Conservation (phyloP, 2,888 invertebrate genomes). For the Polia nebulosa region DNA sequence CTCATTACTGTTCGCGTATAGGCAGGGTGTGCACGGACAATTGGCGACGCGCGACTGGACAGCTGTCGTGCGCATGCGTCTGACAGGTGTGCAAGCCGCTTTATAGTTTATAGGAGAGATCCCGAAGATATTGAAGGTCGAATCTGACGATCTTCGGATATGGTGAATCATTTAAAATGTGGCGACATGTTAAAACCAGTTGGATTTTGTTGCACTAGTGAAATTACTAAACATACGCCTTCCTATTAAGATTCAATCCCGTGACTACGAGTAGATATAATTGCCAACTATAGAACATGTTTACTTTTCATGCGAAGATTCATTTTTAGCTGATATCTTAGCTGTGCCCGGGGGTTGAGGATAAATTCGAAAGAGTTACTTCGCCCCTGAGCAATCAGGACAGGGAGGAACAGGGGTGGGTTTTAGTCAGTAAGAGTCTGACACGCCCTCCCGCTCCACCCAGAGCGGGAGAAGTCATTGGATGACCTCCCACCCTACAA, state of each 20-base stretch:
- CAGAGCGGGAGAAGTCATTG: too few species aligned
- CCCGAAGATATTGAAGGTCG: slow-evolving; percentile 21
- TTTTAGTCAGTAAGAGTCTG: too few species aligned
- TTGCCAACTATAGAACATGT: background rate
- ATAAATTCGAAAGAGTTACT: too few species aligned
- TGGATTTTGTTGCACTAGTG: background rate
- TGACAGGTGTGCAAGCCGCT: slow-evolving; percentile 69
- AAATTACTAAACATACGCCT: background rate
- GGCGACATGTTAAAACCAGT: background rate
- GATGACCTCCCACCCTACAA: too few species aligned
- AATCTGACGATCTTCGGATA: background rate
- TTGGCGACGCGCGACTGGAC: slow-evolving; percentile 59
- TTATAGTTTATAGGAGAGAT: slow-evolving; percentile 35
- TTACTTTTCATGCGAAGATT: background rate
- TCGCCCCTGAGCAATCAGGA: too few species aligned
- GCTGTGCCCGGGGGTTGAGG: too few species aligned
- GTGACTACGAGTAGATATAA: background rate
- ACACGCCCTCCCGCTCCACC: too few species aligned
- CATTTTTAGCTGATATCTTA: too few species aligned
- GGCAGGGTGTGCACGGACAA: slow-evolving; percentile 64
- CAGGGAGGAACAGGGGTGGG: too few species aligned
- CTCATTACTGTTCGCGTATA: slow-evolving; percentile 64
- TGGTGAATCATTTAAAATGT: slow-evolving; percentile 9
- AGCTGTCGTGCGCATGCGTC: slow-evolving; percentile 68
- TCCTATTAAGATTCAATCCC: background rate